Base-by-base conservation (phyloP, 1,140 invertebrate genomes). In the Copidosoma floridanum region DNA sequence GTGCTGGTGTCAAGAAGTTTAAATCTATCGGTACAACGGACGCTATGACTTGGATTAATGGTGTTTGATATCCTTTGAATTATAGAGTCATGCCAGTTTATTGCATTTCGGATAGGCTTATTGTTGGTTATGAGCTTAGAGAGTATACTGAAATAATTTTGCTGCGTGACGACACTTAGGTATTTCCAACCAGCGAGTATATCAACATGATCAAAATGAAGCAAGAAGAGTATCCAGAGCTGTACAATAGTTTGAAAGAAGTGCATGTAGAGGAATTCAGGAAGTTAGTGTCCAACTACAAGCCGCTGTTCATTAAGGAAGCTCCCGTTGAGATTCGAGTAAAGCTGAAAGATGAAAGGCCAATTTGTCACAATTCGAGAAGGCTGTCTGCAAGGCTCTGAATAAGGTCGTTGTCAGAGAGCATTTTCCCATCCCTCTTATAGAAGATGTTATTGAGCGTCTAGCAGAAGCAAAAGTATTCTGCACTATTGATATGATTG, bases 391-490 rank as follows among this genome's bases (percentile, higher is more conserved):
- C n/a, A 14, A 16, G 23, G 18, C 57, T 24, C 46, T 85, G 2
- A 84, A 85, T 64, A 47, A 51, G 3, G 63, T 73, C 1, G 82
- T 76, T 0, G 64, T 66, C 7, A 64, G 68, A 48, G 80, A 84
- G 57, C 53, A 60, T 11, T 83, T 73, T 68, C 83, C 83, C 1
- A 54, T 82, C 2, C 77, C 78, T 1, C 44, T 72, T 3, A 77
- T 83, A 3, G 76, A 79, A 24, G 77, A 82, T 16, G 67, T 69
- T n/a, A 61, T 84, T 12, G 69, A 79, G 52, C 48, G 50, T 16
- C 51, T 84, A 16, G 68, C 64, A 2, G 71, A 71, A 21, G 46
- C 62, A 2, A 50, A 37, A 11, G 63, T 67, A 46, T 75, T 75
- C 35, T 67, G 63, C 14, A 64, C 57, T 12, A 26, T 51, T 4